These are phyloP conservation scores for Ips typographus DNA, from an alignment of 1,140 invertebrate species.

Conservation along the genomic window DNA sequence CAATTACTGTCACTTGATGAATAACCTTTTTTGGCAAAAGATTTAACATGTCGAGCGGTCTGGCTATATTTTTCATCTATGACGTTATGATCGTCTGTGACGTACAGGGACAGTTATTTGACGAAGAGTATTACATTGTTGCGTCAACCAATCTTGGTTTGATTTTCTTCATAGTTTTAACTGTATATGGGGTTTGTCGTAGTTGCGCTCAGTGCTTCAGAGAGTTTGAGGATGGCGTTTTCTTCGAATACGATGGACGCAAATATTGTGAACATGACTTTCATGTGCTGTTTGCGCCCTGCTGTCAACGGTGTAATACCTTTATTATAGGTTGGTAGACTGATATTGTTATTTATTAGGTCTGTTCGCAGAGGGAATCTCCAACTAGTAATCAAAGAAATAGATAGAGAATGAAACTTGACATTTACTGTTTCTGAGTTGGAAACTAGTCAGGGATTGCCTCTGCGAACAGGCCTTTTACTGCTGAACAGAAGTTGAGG, in stretches of 20 bases:
- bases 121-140: neutral
- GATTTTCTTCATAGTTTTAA: conserved; percentile 51
- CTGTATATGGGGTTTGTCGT: conserved; percentile 46
- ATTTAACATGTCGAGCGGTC: too few relatives aligned
- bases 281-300: conserved; percentile 97
- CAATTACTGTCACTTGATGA: too few relatives aligned
- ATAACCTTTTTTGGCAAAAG: too few relatives aligned
- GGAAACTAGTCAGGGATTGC: too few relatives aligned
- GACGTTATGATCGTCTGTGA: too few relatives aligned
- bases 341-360: neutral
- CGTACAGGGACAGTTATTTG: neutral
- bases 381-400: too few relatives aligned
- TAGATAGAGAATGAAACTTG: too few relatives aligned
- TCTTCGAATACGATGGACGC: conserved; percentile 98
- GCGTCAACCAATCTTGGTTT: neutral
- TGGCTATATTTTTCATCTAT: too few relatives aligned
- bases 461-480: neutral
- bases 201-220: conserved; percentile 96
- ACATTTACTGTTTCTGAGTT: too few relatives aligned
- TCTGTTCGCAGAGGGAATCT: neutral
- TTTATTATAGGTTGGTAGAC: conserved; percentile 81
- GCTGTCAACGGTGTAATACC: conserved; percentile 95
- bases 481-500: neutral
- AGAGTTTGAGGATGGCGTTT: conserved; percentile 96
- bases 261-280: conserved; percentile 99